A percentile compares a stretch with the other conserved stretches of the same genome.
Conservation (phyloP, 2,113 vertebrate species). For the Stegostoma tigrinum region DNA sequence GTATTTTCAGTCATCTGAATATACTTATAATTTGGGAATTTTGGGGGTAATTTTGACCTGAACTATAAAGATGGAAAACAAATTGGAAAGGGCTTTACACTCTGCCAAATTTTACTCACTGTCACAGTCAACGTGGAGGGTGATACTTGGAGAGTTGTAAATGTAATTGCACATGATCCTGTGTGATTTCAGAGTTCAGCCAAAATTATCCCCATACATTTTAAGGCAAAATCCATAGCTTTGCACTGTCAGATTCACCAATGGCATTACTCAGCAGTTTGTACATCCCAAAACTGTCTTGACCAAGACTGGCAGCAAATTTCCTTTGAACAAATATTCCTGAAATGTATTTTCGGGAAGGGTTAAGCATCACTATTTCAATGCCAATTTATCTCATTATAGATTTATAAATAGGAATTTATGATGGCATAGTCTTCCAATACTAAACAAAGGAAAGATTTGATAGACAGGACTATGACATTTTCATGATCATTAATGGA, state of each 20-base stretch:
- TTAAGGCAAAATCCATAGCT: background rate
- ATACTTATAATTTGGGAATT: too few species aligned
- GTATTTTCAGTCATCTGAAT: too few species aligned
- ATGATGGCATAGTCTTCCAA: background rate
- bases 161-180: background rate
- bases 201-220: background rate
- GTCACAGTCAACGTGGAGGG: background rate
- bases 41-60: too few species aligned
- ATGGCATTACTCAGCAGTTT: too few species aligned
- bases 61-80: too few species aligned
- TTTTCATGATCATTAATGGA: slow-evolving; percentile 4
- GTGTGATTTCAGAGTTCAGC: background rate
- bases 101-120: background rate
- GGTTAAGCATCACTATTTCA: background rate
- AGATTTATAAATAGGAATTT: background rate
- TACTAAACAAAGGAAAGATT: background rate
- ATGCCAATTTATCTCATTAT: background rate
- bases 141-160: background rate
- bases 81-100: too few species aligned
- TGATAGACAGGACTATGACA: background rate
- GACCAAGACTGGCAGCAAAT: background rate
- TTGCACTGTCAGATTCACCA: background rate
- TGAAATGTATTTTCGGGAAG: background rate
- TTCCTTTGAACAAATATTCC: background rate
- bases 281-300: too few species aligned